Percentiles rank a stretch among this genome's conserved stretches.
Conservation (phyloP, 2,113 vertebrate species). For the Alosa alosa region DNA sequence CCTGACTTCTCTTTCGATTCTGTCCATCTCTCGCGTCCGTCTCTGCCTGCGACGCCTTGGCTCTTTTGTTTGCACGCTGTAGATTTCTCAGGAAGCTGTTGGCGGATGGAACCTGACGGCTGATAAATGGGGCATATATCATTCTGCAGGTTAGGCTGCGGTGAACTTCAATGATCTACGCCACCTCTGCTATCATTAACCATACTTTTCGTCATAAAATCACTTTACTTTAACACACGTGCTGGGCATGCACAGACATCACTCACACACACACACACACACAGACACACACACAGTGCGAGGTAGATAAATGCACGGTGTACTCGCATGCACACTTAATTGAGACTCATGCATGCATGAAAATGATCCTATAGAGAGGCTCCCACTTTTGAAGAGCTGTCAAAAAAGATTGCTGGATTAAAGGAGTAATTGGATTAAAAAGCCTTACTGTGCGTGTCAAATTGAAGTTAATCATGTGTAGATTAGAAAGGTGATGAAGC, state of each 20-base stretch:
- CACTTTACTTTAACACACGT: not conserved
- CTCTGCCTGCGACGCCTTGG: not conserved
- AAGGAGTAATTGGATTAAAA: conserved; percentile 18
- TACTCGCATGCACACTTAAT: not conserved
- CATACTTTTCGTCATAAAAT: not conserved
- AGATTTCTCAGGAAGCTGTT: not conserved
- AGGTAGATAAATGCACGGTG: not conserved
- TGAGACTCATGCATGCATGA: conserved; percentile 2
- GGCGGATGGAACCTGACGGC: not conserved
- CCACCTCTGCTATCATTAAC: not conserved
- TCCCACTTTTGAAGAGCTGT: conserved; percentile 10
- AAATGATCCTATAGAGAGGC: conserved; percentile 1
- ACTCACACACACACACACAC: not conserved
- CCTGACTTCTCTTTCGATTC: not conserved
- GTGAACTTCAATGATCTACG: not conserved
- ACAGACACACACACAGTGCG: not conserved
- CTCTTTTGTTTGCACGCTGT: not conserved
- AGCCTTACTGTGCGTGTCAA: conserved; percentile 13
- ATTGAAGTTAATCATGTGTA: conserved; percentile 19
- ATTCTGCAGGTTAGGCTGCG: not conserved
- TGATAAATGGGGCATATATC: not conserved
- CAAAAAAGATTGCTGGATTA: conserved; percentile 17
- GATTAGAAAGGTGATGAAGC: not conserved
- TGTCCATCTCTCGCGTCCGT: not conserved
- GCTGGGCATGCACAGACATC: not conserved